Base-by-base conservation (phyloP, 1,140 invertebrate species). In the Hyles euphorbiae region DNA sequence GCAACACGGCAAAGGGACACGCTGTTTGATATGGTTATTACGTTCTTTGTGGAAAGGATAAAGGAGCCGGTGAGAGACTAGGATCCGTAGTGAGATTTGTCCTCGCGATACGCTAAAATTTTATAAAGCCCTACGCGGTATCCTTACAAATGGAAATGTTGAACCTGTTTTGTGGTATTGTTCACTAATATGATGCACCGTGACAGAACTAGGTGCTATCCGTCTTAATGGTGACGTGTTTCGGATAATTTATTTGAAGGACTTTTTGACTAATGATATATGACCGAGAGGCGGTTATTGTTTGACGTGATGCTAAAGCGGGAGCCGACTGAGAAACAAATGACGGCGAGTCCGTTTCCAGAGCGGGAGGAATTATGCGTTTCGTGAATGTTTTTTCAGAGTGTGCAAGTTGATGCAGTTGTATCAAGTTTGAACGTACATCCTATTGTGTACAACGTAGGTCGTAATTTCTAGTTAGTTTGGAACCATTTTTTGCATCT, bases 11-110 rank as follows among this genome's bases (percentile, higher is more conserved):
- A 72, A 79, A 85, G 79, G 83, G 81, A 84, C 80, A 81, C 74
- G 75, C 81, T 73, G 81, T 83, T 86, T 88, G 85, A 88, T 87
- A 85, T 88, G 85, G 83, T 85, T 86, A 86, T 88, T 86, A 88
- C 82, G 72, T 83, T 74, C 82, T 86, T 88, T 88, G 83, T 83
- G 70, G 75, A 64, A 71, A 70, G 72, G 72, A 81, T 82, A 79
- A 76, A 77, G 78, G 67, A 80, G 70, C 71, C 76, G 77, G 74
- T 77, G 78, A 74, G 73, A 81, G 56, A 56, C 68, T 74, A 74
- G 72, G 75, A 78, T 72, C 67, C 70, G 60, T 59, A 70, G 63
- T 58, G 76, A 85, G 84, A 85, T 87, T 85, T 83, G 82, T 87
- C 76, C 76, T 78, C 70, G 68, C 77, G 81, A 84, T 87, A 87